Percentiles rank a stretch among this genome's conserved stretches.
Evolutionary conservation across 37 sponge, comb jelly and placozoan species (phyloP).

Genomic region (Cliona cf. orientalis): DNA sequence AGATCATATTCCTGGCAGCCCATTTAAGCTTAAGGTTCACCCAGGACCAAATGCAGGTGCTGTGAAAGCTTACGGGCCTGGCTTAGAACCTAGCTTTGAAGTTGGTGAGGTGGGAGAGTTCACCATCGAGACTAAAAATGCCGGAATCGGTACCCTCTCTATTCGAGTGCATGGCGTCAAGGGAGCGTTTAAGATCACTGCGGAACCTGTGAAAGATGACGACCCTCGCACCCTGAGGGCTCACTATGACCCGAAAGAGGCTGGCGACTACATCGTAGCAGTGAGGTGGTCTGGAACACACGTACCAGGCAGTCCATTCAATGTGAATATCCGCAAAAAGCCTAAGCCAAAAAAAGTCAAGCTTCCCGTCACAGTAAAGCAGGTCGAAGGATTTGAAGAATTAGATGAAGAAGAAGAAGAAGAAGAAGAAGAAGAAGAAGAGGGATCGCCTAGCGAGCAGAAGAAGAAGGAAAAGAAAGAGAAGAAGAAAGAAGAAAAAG

Average conservation of each 20-base stretch:
- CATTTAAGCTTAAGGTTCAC: slow-evolving; percentile 71
- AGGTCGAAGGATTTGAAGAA: not conserved
- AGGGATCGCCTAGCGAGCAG: not conserved
- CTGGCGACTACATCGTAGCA: slow-evolving; percentile 77
- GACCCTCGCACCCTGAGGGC: slow-evolving; percentile 71
- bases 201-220: slow-evolving; percentile 29
- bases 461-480: not conserved
- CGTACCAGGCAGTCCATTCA: slow-evolving; percentile 88
- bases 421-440: not conserved
- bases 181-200: slow-evolving; percentile 69
- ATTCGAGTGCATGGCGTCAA: slow-evolving; percentile 83
- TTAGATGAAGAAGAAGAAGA: too few relatives aligned
- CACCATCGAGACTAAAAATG: slow-evolving; percentile 68
- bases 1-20: slow-evolving; percentile 75
- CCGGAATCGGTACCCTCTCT: slow-evolving; percentile 77
- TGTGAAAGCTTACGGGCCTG: slow-evolving; percentile 85
- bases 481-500: not conserved
- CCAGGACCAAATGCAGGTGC: slow-evolving; percentile 70
- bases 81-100: slow-evolving; percentile 53
- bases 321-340: slow-evolving; percentile 17
- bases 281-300: slow-evolving; percentile 74
- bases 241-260: slow-evolving; percentile 58
- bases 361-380: not conserved
- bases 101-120: slow-evolving; percentile 62
- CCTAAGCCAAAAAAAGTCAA: slow-evolving; percentile 7